Percentiles rank a stretch among this genome's conserved stretches.
Conservation (phyloP, 2,888 invertebrate species). For the Aquatica leii region DNA sequence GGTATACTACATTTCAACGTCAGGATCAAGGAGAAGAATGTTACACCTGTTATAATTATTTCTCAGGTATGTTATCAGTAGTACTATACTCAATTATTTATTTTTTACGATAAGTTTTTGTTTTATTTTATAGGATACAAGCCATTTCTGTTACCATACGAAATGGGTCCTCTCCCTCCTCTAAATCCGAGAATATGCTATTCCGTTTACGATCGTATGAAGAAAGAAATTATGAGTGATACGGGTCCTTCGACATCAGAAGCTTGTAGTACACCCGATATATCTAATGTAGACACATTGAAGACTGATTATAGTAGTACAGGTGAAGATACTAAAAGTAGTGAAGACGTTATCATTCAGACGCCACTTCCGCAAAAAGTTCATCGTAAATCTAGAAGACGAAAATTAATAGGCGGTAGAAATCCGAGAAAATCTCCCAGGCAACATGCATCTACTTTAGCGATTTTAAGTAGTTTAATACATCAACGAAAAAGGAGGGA, state of each 20-base stretch:
- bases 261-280: constrained; percentile 49
- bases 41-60: constrained; percentile 62
- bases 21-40: constrained; percentile 76
- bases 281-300: constrained; percentile 39
- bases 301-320: constrained; percentile 52
- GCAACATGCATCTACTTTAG: constrained; percentile 87
- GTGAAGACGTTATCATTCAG: constrained; percentile 27
- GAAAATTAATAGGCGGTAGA: constrained; percentile 52
- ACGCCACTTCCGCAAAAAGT: neutral
- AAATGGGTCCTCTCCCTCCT: constrained; percentile 72
- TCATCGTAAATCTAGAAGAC: constrained; percentile 6
- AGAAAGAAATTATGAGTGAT: constrained; percentile 55
- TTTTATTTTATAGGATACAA: constrained; percentile 62
- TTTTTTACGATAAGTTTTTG: neutral
- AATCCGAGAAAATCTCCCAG: constrained; percentile 85
- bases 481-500: constrained; percentile 63
- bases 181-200: constrained; percentile 66
- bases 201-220: constrained; percentile 59
- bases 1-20: constrained; percentile 81
- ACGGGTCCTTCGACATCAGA: constrained; percentile 56
- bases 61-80: constrained; percentile 16
- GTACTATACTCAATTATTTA: neutral
- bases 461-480: constrained; percentile 76
- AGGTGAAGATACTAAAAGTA: constrained; percentile 44
- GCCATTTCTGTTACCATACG: constrained; percentile 78